A percentile compares a stretch with the other conserved stretches of the same genome.
These are phyloP conservation scores for Seriola rivoliana DNA, from an alignment of 2,113 vertebrate species.

Conservation along the genomic window DNA sequence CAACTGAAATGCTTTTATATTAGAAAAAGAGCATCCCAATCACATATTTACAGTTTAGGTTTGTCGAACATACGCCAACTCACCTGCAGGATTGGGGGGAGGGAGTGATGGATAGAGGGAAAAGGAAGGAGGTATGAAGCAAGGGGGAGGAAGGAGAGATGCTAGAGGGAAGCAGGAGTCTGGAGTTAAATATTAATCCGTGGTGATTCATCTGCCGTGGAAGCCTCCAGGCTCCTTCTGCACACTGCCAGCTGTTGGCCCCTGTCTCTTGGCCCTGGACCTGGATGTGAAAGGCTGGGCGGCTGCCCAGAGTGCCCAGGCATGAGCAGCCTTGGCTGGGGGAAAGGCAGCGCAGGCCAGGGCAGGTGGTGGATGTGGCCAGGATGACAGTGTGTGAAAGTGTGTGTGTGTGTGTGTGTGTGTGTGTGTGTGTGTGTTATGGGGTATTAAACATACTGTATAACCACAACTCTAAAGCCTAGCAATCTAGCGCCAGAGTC, in stretches of 20 bases:
- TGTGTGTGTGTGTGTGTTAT: slow-evolving; percentile 34
- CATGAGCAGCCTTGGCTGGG: slow-evolving; percentile 78
- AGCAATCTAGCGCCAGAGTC: slow-evolving; percentile 46
- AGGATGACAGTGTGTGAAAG: slow-evolving; percentile 20
- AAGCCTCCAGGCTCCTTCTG: slow-evolving; percentile 83
- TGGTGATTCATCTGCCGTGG: slow-evolving; percentile 85
- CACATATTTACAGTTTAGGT: slow-evolving; percentile 63
- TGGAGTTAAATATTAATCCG: slow-evolving; percentile 87
- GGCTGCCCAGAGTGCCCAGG: slow-evolving; percentile 81
- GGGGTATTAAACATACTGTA: slow-evolving; percentile 36
- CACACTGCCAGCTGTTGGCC: slow-evolving; percentile 85
- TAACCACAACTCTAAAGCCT: slow-evolving; percentile 48
- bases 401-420: slow-evolving; percentile 32
- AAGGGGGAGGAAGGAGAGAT: slow-evolving; percentile 66
- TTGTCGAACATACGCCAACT: slow-evolving; percentile 61
- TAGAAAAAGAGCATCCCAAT: slow-evolving; percentile 45
- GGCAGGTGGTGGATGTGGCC: slow-evolving; percentile 79
- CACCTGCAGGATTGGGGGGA: slow-evolving; percentile 70
- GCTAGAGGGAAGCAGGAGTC: slow-evolving; percentile 83
- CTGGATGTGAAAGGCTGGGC: slow-evolving; percentile 78
- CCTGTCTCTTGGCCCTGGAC: slow-evolving; percentile 74
- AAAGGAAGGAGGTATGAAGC: slow-evolving; percentile 54
- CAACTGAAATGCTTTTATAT: slow-evolving; percentile 29
- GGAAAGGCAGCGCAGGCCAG: slow-evolving; percentile 66
- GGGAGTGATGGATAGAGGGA: slow-evolving; percentile 64